Evolutionary conservation across 2,888 invertebrate species (phyloP).

Genomic region (Dicranocentrus wangi): DNA sequence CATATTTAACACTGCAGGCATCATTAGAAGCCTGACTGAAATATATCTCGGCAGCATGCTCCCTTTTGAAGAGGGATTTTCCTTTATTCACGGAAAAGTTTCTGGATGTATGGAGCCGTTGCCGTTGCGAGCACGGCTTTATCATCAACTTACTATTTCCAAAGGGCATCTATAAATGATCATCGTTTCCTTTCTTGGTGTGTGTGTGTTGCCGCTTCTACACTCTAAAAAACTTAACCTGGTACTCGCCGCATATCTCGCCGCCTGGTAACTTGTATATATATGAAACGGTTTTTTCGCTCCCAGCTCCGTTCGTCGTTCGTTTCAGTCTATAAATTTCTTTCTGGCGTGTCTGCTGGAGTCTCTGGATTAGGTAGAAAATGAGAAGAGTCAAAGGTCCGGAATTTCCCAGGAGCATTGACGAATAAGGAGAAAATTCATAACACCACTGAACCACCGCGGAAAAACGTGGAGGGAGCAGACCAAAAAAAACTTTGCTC

Average conservation of each 20-base stretch:
- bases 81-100: too few species aligned
- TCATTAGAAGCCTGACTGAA: not conserved
- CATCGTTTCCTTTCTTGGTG: not conserved
- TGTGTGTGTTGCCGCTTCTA: not conserved
- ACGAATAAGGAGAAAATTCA: constrained; percentile 60
- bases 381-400: constrained; percentile 60
- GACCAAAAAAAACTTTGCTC: too few species aligned
- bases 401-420: constrained; percentile 63
- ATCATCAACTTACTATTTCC: too few species aligned
- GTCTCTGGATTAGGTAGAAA: constrained; percentile 44
- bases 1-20: constrained; percentile 30
- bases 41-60: too few species aligned
- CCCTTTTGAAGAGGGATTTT: too few species aligned
- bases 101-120: too few species aligned
- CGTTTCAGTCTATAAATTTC: constrained; percentile 54
- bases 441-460: too few species aligned
- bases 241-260: too few species aligned
- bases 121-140: too few species aligned
- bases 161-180: too few species aligned
- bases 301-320: not conserved
- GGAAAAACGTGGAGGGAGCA: too few species aligned
- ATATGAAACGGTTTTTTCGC: not conserved
- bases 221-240: not conserved
- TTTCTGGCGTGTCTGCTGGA: constrained; percentile 49
- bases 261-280: too few species aligned